These are phyloP conservation scores for Eilema depressum DNA, from an alignment of 2,888 invertebrate genomes.

Conservation along the genomic window DNA sequence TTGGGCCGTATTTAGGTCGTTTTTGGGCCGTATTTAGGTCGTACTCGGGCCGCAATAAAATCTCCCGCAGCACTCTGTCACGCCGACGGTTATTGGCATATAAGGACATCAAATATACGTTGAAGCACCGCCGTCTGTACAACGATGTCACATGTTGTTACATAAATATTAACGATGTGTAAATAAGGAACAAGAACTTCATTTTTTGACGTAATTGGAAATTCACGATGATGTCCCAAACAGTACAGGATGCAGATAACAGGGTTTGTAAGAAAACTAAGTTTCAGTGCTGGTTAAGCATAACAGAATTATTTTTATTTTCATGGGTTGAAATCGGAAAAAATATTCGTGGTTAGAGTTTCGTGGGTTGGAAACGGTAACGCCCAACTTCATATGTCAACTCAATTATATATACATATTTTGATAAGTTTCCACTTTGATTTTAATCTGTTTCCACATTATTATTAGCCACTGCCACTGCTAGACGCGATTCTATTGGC, in stretches of 20 bases:
- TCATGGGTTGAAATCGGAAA: too few species aligned
- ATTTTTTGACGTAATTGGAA: neutral
- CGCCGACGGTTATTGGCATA: constrained; percentile 27
- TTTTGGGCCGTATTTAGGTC: constrained; percentile 18
- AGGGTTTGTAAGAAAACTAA: too few species aligned
- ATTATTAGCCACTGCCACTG: too few species aligned
- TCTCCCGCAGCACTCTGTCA: constrained; percentile 40
- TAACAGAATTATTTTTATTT: too few species aligned
- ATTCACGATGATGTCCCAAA: neutral
- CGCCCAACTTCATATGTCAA: too few species aligned
- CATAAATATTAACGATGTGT: constrained; percentile 16
- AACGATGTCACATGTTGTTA: constrained; percentile 8
- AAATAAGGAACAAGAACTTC: neutral
- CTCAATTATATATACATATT: too few species aligned
- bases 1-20: constrained; percentile 9
- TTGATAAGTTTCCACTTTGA: too few species aligned
- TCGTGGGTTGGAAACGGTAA: too few species aligned
- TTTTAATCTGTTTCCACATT: too few species aligned
- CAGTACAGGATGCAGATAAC: neutral
- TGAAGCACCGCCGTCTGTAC: constrained; percentile 1
- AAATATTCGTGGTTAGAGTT: too few species aligned
- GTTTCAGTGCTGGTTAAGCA: too few species aligned
- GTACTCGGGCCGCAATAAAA: constrained; percentile 45
- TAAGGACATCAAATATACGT: constrained; percentile 27
- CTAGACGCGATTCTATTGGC: too few species aligned